Evolutionary conservation across 2,113 vertebrate species (phyloP).

Genomic region (Eolophus roseicapilla): DNA sequence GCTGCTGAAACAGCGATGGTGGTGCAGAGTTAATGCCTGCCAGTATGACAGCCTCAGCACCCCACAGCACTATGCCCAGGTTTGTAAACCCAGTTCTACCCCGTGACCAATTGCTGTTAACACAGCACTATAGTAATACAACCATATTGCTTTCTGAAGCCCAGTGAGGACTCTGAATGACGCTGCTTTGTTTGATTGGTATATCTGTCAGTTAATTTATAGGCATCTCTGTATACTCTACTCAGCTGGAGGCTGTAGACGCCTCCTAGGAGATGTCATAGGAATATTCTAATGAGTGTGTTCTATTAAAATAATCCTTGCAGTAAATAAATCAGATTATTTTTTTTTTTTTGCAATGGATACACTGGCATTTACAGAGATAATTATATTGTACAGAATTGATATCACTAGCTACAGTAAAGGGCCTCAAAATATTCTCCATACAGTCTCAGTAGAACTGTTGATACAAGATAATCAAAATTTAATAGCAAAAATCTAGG

Average conservation of each 20-base stretch:
- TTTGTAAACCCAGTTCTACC: not conserved
- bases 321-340: not conserved
- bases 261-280: not conserved
- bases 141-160: not conserved
- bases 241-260: not conserved
- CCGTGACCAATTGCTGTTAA: not conserved
- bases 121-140: not conserved
- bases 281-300: not conserved
- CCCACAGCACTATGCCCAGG: no score
- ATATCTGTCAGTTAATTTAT: not conserved
- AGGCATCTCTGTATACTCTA: not conserved
- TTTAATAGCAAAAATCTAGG: not conserved
- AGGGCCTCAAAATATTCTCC: not conserved
- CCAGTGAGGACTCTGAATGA: not conserved
- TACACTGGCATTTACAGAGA: not conserved
- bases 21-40: not conserved
- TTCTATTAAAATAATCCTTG: not conserved
- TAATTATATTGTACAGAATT: not conserved
- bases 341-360: not conserved
- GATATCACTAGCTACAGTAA: not conserved
- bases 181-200: not conserved
- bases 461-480: not conserved
- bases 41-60: fast-evolving
- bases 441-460: not conserved
- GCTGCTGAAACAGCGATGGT: not conserved